Evolutionary conservation across 1,140 invertebrate genomes (phyloP).

Genomic region (Caligus rogercresseyi): DNA sequence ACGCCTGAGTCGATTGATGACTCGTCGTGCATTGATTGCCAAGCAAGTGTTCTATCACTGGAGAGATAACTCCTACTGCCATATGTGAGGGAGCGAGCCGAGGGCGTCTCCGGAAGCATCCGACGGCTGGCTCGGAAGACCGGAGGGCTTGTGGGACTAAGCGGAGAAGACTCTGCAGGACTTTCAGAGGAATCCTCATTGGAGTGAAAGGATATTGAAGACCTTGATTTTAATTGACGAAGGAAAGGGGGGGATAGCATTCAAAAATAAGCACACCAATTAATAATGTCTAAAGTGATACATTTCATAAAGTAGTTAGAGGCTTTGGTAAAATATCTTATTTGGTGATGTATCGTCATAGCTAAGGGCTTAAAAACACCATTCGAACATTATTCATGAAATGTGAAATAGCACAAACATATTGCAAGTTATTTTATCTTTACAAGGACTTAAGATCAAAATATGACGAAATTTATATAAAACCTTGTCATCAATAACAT

Average conservation of each 20-base stretch:
- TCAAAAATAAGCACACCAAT: not conserved
- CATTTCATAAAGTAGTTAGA: too few relatives aligned
- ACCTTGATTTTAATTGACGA: too few relatives aligned
- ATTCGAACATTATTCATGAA: too few relatives aligned
- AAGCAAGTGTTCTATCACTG: not conserved
- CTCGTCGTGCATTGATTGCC: not conserved
- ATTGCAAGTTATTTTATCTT: too few relatives aligned
- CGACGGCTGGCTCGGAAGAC: not conserved
- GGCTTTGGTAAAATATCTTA: too few relatives aligned
- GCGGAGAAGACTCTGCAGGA: not conserved
- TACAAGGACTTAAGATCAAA: too few relatives aligned
- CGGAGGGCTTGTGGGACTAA: not conserved
- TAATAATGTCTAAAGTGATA: too few relatives aligned
- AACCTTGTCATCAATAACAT: too few relatives aligned
- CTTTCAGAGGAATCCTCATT: not conserved
- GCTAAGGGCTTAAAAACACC: too few relatives aligned
- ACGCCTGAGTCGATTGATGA: slow-evolving; percentile 9
- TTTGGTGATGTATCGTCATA: too few relatives aligned
- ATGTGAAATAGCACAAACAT: too few relatives aligned
- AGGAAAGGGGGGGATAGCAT: not conserved
- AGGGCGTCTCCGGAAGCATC: slow-evolving; percentile 3
- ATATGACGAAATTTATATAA: too few relatives aligned
- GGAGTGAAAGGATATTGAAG: not conserved
- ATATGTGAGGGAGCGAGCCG: not conserved
- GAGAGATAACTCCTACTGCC: not conserved